phyloP scores from a whole-genome alignment of 2,797 vertebrate genomes.

The Streptopelia turtur region DNA sequence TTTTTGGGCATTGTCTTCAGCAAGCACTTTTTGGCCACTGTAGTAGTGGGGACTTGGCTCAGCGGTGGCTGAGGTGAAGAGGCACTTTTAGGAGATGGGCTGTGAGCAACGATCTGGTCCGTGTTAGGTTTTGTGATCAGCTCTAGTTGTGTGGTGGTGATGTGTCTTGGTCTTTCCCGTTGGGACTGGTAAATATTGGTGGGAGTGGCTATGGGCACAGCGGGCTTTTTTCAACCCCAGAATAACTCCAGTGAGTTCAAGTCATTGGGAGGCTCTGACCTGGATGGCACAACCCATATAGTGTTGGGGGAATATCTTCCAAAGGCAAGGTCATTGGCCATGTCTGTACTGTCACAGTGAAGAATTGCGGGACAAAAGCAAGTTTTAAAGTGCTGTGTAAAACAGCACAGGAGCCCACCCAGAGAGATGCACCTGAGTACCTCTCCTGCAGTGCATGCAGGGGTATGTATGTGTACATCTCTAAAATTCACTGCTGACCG shows the following conservation, averaged over 20 bases:
- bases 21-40: not conserved
- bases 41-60: not conserved
- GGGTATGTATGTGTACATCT: not conserved
- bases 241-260: not conserved
- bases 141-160: not conserved
- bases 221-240: not conserved
- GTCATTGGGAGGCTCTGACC: not conserved
- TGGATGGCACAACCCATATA: not conserved
- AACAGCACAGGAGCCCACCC: not conserved
- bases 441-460: not conserved
- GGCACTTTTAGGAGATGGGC: not conserved
- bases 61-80: not conserved
- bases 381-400: not conserved
- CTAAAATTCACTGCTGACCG: conserved; percentile 3
- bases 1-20: not conserved
- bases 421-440: not conserved
- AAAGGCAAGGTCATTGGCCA: not conserved
- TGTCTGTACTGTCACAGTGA: not conserved
- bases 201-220: not conserved
- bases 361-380: not conserved
- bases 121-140: not conserved
- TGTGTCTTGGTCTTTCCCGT: accelerated
- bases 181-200: not conserved
- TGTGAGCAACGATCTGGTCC: not conserved
- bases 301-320: accelerated